These are phyloP conservation scores for Aspidoscelis tigris DNA, from an alignment of 2,113 vertebrate genomes.

Conservation along the genomic window DNA sequence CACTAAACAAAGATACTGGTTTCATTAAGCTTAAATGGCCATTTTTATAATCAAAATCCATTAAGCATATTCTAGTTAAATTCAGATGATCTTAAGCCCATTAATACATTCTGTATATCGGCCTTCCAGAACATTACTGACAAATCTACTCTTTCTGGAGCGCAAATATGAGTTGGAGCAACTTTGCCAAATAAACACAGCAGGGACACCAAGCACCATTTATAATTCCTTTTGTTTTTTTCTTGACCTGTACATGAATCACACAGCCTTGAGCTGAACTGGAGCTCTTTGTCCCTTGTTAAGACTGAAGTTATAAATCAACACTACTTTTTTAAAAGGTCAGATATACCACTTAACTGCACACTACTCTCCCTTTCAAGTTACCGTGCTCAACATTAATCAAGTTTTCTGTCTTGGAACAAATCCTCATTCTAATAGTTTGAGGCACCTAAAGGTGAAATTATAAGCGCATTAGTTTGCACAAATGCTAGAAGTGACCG, in stretches of 20 bases:
- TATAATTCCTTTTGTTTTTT: background rate
- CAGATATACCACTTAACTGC: background rate
- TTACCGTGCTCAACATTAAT: background rate
- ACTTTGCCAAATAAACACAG: background rate
- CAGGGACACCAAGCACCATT: background rate
- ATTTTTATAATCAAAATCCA: background rate
- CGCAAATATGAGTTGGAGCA: background rate
- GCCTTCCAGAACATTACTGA: background rate
- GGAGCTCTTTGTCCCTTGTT: background rate
- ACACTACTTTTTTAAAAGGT: conserved; percentile 6
- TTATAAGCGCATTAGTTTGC: background rate
- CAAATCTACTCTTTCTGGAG: background rate
- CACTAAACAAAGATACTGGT: background rate
- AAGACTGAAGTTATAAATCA: background rate
- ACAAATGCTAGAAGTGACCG: background rate
- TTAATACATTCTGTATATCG: background rate
- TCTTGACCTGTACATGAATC: background rate
- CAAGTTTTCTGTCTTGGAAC: background rate
- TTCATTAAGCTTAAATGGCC: background rate
- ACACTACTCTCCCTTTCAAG: background rate
- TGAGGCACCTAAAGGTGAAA: background rate
- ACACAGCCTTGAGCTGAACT: background rate
- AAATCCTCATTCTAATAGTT: background rate
- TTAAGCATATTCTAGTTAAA: background rate
- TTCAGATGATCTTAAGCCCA: background rate